Conservation (phyloP, 2,888 invertebrate species). For the Catocala nupta region DNA sequence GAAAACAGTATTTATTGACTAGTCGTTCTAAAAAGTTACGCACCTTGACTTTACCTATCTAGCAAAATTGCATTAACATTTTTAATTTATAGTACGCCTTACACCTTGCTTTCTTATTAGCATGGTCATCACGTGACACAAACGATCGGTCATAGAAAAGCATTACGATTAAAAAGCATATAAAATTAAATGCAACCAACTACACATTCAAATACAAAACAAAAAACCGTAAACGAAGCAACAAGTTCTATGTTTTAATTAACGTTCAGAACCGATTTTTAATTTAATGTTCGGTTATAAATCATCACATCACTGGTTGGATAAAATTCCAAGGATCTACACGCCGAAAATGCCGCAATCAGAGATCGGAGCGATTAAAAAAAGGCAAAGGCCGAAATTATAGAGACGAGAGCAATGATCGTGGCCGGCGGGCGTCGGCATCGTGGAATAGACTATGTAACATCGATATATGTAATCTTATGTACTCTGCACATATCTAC, state of each 20-base stretch:
- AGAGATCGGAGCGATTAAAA: slow-evolving; percentile 67
- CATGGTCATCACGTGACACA: background rate
- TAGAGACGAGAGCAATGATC: slow-evolving; percentile 63
- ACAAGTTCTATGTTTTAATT: slow-evolving; percentile 53
- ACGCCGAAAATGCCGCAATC: slow-evolving; percentile 64
- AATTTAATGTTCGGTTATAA: slow-evolving; percentile 60
- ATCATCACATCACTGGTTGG: slow-evolving; percentile 63
- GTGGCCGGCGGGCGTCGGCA: slow-evolving; percentile 57
- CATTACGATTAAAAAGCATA: background rate
- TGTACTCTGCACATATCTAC: slow-evolving; percentile 21
- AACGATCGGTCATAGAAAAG: background rate
- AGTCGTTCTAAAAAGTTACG: slow-evolving; percentile 10
- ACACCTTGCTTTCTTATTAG: background rate
- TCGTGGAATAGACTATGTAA: slow-evolving; percentile 44
- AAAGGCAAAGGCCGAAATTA: slow-evolving; percentile 65
- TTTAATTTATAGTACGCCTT: slow-evolving; percentile 13
- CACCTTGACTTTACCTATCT: slow-evolving; percentile 13
- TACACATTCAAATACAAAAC: slow-evolving; percentile 2
- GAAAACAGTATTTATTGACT: slow-evolving; percentile 3
- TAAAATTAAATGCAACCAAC: slow-evolving; percentile 12
- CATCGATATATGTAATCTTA: slow-evolving; percentile 37
- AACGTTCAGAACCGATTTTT: slow-evolving; percentile 53
- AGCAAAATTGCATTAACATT: slow-evolving; percentile 25
- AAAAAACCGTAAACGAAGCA: slow-evolving; percentile 15
- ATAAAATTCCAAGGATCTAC: slow-evolving; percentile 61